Percentiles rank a stretch among this genome's conserved stretches.
These are phyloP conservation scores for Pontoporia blainvillei DNA, from an alignment of 2,113 vertebrate genomes.

Conservation along the genomic window DNA sequence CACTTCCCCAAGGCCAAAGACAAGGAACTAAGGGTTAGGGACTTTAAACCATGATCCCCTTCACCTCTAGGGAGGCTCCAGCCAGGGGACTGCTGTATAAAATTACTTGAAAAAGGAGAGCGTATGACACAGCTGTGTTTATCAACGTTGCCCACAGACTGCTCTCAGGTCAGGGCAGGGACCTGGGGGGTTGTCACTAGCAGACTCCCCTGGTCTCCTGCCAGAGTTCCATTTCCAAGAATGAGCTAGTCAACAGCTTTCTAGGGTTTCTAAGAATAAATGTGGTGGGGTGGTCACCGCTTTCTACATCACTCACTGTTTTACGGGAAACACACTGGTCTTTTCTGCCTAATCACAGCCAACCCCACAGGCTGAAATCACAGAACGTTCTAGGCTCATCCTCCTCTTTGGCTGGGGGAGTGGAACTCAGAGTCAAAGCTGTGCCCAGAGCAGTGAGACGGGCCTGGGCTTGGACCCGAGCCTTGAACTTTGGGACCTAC, in stretches of 20 bases:
- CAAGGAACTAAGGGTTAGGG: neutral
- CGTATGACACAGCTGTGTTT: neutral
- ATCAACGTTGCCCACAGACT: neutral
- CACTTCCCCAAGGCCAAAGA: neutral
- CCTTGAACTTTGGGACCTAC: neutral
- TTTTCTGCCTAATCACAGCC: neutral
- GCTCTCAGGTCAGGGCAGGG: neutral
- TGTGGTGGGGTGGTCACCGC: neutral
- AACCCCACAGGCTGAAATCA: neutral
- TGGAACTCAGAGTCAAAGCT: neutral
- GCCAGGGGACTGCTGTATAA: neutral
- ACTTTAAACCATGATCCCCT: neutral
- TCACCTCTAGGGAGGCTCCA: neutral
- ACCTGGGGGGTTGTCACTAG: rapidly evolving
- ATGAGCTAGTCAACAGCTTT: neutral
- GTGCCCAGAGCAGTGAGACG: neutral
- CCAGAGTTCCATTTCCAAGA: neutral
- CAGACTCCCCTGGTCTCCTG: neutral
- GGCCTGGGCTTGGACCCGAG: neutral
- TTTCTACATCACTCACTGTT: slow-evolving; percentile 18
- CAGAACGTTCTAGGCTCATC: neutral
- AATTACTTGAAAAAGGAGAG: neutral
- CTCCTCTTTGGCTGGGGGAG: neutral
- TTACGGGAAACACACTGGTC: neutral
- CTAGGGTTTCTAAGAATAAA: slow-evolving; percentile 23